Base-by-base conservation (phyloP, 2,113 vertebrate genomes). In the Catagonus wagneri region DNA sequence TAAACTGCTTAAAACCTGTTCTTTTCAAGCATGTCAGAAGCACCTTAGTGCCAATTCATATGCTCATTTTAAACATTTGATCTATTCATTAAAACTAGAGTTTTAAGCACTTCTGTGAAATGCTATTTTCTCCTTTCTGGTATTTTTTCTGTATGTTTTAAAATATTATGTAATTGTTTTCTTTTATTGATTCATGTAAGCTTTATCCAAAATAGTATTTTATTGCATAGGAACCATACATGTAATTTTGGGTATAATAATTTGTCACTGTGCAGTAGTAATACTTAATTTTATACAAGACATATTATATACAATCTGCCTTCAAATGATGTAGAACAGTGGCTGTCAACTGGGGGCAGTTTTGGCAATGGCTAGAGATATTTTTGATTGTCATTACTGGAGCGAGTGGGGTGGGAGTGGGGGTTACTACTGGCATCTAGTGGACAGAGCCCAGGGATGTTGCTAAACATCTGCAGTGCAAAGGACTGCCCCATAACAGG, bases 1-100 rank as follows among this genome's bases (percentile, higher is more conserved):
- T 93, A 89, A 96, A 81, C 56, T 44, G 76, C n/a, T 90, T 85
- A 74, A 14, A 89, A 90, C 39, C 60, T 80, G 29, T 84, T 95
- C 54, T 83, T 94, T 89, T 76, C 44, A 96, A 95, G 69, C 85
- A 96, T 93, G 74, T 91, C 88, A 96, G 85, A 97, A 97, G 83
- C 81, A 97, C 83, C 71, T 83, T 76, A 92, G 65, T 96, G 96
- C 75, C 78, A 93, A 44, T 39, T 75, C 84, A 68, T 85, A 17
- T 93, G 52, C 68, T 92, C 66, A 66, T 84, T 91, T 93, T 66
- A 95, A 66, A 85, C 74, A 71, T 95, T 92, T 95, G 27, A 95
- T 76, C 25, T 88, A 52, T 60, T 94, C 68, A 66, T 27, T 94
- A 79, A 90, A 90, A 63, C 23, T 50, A 89, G 52, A 89, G 13